Evolutionary conservation across 2,888 invertebrate genomes (phyloP).

Genomic region (Sphaerophoria taeniata): DNA sequence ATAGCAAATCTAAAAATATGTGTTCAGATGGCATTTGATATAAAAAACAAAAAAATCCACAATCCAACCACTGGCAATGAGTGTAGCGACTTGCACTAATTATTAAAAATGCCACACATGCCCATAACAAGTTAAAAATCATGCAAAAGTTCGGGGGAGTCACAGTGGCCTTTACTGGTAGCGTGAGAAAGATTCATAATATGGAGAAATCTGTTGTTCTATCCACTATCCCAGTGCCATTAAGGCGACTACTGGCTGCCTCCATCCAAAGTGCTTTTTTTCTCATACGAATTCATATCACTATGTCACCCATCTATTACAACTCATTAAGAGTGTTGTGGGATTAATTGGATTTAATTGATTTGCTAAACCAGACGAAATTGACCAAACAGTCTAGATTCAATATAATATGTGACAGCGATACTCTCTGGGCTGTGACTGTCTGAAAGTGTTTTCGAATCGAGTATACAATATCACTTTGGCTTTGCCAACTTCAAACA

Average conservation of each 20-base stretch:
- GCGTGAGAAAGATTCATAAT: slow-evolving; percentile 81
- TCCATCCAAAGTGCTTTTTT: slow-evolving; percentile 36
- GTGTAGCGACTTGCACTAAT: slow-evolving; percentile 59
- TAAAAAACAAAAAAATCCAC: slow-evolving; percentile 9
- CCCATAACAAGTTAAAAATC: slow-evolving; percentile 78
- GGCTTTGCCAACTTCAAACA: slow-evolving; percentile 21
- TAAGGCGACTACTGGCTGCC: slow-evolving; percentile 52
- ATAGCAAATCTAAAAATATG: slow-evolving; percentile 35
- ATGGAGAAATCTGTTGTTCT: slow-evolving; percentile 76
- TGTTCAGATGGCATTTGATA: slow-evolving; percentile 51
- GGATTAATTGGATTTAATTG: slow-evolving; percentile 83
- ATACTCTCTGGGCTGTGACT: slow-evolving; percentile 55
- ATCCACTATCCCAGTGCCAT: slow-evolving; percentile 58
- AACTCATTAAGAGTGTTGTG: slow-evolving; percentile 83
- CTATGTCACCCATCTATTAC: slow-evolving; percentile 82
- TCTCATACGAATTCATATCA: slow-evolving; percentile 66
- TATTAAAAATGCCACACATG: slow-evolving; percentile 71
- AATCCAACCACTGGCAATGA: slow-evolving; percentile 44
- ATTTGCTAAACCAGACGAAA: slow-evolving; percentile 83
- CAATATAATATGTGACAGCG: slow-evolving; percentile 75
- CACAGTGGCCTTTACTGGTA: slow-evolving; percentile 80
- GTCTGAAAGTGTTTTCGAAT: slow-evolving; percentile 60
- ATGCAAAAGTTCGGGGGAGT: slow-evolving; percentile 83
- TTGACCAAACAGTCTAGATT: slow-evolving; percentile 82
- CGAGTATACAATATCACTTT: slow-evolving; percentile 5